phyloP scores from a whole-genome alignment of 2,888 invertebrate species.

The Pollenia griseotomentosa region DNA sequence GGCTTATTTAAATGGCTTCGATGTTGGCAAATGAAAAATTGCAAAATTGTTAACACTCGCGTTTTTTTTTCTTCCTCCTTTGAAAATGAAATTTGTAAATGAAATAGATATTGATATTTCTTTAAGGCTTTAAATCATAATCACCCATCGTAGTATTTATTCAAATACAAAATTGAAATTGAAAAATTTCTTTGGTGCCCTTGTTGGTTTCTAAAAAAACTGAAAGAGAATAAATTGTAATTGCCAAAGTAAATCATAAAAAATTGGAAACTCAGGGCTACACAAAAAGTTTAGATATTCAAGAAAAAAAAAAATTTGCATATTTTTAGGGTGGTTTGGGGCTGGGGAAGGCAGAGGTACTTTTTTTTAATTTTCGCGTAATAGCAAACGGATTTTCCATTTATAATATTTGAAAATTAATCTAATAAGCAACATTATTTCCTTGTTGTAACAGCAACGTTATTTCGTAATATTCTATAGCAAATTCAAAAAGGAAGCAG shows the following conservation, averaged over 20 bases:
- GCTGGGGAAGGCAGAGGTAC: neutral
- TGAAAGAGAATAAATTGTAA: slow-evolving; percentile 56
- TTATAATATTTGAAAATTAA: slow-evolving; percentile 81
- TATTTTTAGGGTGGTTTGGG: slow-evolving; percentile 73
- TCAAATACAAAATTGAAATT: slow-evolving; percentile 66
- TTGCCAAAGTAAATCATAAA: slow-evolving; percentile 67
- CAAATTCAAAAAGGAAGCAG: neutral
- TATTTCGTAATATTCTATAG: slow-evolving; percentile 46
- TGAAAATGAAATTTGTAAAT: slow-evolving; percentile 58
- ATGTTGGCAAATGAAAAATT: slow-evolving; percentile 81
- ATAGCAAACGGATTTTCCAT: slow-evolving; percentile 74
- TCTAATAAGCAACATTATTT: slow-evolving; percentile 82
- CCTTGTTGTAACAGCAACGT: slow-evolving; percentile 51
- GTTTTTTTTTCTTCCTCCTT: slow-evolving; percentile 10
- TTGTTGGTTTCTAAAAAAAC: neutral
- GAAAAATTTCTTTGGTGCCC: slow-evolving; percentile 37
- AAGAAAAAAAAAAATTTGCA: slow-evolving; percentile 74
- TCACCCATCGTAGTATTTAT: slow-evolving; percentile 74
- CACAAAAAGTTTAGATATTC: neutral
- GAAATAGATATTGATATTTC: slow-evolving; percentile 82
- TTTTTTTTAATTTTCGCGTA: slow-evolving; percentile 61
- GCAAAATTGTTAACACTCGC: slow-evolving; percentile 77
- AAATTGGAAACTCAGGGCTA: slow-evolving; percentile 61
- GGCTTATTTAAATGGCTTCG: slow-evolving; percentile 82
- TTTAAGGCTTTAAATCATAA: slow-evolving; percentile 80